Percentiles rank a stretch among this genome's conserved stretches.
phyloP scores from a whole-genome alignment of 2,113 vertebrate genomes.

The Spheniscus mendiculus region DNA sequence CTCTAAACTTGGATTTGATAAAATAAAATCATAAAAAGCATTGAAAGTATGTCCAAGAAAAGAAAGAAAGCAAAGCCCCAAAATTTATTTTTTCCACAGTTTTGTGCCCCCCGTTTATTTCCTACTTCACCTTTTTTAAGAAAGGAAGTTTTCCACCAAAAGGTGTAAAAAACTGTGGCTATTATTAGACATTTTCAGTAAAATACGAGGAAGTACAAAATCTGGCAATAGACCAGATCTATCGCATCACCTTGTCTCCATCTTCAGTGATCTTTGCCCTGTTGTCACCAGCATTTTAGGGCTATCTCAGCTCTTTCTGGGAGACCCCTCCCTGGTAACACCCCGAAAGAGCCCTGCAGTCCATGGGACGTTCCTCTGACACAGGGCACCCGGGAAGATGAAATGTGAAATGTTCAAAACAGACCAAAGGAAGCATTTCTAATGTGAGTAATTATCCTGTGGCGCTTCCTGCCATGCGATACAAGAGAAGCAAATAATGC shows the following conservation, averaged over 20 bases:
- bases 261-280: not conserved
- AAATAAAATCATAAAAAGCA: not conserved
- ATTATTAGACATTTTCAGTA: not conserved
- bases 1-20: not conserved
- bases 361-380: not conserved
- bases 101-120: not conserved
- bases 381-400: not conserved
- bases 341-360: not conserved
- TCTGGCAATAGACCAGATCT: not conserved
- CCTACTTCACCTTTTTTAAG: not conserved
- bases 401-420: not conserved
- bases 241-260: fast-evolving
- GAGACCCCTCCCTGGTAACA: not conserved
- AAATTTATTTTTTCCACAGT: not conserved
- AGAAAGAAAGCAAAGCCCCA: not conserved
- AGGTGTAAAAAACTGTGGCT: not conserved
- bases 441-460: slow-evolving; percentile 59
- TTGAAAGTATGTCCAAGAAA: not conserved
- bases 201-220: not conserved
- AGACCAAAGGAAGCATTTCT: slow-evolving; percentile 39
- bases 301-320: not conserved
- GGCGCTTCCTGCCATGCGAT: slow-evolving; percentile 56
- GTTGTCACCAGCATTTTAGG: not conserved
- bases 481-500: slow-evolving; percentile 58
- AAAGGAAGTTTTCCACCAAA: not conserved